phyloP scores from a whole-genome alignment of 2,888 invertebrate genomes.

The Trissoscelio sp. region DNA sequence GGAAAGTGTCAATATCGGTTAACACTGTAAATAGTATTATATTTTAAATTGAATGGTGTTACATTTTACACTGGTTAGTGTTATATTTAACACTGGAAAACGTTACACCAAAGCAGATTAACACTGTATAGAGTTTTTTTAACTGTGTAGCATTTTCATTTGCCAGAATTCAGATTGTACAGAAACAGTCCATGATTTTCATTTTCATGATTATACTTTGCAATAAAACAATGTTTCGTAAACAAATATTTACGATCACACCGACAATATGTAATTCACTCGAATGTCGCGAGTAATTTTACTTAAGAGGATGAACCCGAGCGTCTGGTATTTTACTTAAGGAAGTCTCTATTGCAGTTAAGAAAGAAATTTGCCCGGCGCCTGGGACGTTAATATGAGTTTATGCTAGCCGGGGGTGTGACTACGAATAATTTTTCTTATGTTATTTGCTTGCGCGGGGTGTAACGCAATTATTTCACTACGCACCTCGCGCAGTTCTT shows the following conservation, averaged over 20 bases:
- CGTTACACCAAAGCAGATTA: too few relatives aligned
- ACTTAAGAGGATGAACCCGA: conserved; percentile 30
- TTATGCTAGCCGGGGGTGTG: conserved; percentile 62
- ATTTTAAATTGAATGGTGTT: too few relatives aligned
- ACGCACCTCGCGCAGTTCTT: conserved; percentile 16
- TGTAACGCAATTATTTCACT: conserved; percentile 60
- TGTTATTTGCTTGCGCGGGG: conserved; percentile 55
- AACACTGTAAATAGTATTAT: too few relatives aligned
- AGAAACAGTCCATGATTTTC: too few relatives aligned
- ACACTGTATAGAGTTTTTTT: too few relatives aligned
- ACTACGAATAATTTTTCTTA: conserved; percentile 65
- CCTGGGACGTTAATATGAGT: conserved; percentile 65
- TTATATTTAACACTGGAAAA: too few relatives aligned
- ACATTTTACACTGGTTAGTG: too few relatives aligned
- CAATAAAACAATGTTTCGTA: conserved; percentile 23
- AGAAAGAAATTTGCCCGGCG: conserved; percentile 60
- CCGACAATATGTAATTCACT: conserved; percentile 37
- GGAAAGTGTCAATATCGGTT: too few relatives aligned
- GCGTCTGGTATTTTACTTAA: conserved; percentile 60
- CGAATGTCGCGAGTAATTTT: conserved; percentile 47
- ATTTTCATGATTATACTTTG: too few relatives aligned
- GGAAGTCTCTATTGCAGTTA: conserved; percentile 65
- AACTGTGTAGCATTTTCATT: too few relatives aligned
- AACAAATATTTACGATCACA: conserved; percentile 44
- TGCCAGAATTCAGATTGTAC: too few relatives aligned